These are phyloP conservation scores for Bagarius yarrelli DNA, from an alignment of 2,113 vertebrate species.

Conservation along the genomic window DNA sequence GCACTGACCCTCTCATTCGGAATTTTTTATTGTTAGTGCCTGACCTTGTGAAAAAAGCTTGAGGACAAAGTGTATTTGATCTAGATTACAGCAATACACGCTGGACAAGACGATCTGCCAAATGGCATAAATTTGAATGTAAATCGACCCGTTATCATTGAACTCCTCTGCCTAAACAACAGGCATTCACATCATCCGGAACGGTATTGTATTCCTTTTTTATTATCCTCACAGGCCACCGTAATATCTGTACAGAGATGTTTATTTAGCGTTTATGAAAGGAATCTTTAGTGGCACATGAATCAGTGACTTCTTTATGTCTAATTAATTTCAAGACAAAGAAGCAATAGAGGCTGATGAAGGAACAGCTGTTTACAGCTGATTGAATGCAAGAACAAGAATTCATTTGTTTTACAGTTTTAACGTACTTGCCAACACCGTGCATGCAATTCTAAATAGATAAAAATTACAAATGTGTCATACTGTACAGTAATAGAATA, in stretches of 20 bases:
- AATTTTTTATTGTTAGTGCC: not conserved
- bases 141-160: not conserved
- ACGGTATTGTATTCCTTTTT: not conserved
- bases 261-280: not conserved
- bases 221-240: not conserved
- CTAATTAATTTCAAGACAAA: not conserved
- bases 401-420: not conserved
- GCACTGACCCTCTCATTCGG: not conserved
- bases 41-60: not conserved
- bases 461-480: not conserved
- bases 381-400: not conserved
- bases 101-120: not conserved
- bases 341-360: not conserved
- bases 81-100: not conserved
- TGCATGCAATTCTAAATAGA: not conserved
- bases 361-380: not conserved
- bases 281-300: not conserved
- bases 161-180: not conserved
- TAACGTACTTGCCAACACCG: not conserved
- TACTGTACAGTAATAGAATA: not conserved
- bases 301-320: not conserved
- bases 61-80: not conserved
- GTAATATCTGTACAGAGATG: not conserved
- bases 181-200: not conserved
- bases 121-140: not conserved